Evolutionary conservation across 2,888 invertebrate genomes (phyloP).

Genomic region (Hypselothyrea guttata): DNA sequence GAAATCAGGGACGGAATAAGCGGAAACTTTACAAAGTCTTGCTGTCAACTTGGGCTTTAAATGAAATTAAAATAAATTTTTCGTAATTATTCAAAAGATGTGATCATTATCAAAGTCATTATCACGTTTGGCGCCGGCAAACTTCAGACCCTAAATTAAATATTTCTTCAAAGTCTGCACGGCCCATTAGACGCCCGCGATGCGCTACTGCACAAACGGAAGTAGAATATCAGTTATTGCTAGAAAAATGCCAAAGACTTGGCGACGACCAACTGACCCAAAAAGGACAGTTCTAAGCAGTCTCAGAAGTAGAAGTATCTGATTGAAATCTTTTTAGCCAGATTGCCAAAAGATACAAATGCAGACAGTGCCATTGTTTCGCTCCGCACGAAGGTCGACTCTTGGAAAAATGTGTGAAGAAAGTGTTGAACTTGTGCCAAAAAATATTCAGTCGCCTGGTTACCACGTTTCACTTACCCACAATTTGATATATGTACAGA

Average conservation of each 20-base stretch:
- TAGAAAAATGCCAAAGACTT: constrained; percentile 29
- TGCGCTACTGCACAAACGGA: constrained; percentile 40
- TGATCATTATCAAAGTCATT: no score
- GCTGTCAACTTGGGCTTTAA: neutral
- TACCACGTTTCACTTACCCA: constrained; percentile 65
- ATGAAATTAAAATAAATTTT: neutral
- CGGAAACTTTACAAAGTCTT: neutral
- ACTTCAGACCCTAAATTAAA: neutral
- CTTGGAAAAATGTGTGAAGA: constrained; percentile 24
- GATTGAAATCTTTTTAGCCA: constrained; percentile 41
- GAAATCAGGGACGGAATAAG: constrained; percentile 23
- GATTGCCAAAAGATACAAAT: constrained; percentile 35
- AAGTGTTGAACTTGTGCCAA: constrained; percentile 60
- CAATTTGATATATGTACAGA: neutral
- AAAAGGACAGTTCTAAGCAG: constrained; percentile 28
- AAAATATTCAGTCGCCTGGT: constrained; percentile 41
- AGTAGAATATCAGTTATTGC: constrained; percentile 34
- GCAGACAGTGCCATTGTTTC: constrained; percentile 40
- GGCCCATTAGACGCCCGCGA: neutral
- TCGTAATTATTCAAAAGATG: neutral
- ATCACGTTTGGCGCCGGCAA: neutral
- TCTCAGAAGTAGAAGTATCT: constrained; percentile 11
- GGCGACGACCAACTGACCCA: constrained; percentile 62
- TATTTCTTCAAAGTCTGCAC: neutral
- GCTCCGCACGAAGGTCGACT: constrained; percentile 54